A percentile compares a stretch with the other conserved stretches of the same genome.
These are phyloP conservation scores for Exaiptasia diaphana DNA, from an alignment of 64 coral and sea anemone species.

Conservation along the genomic window DNA sequence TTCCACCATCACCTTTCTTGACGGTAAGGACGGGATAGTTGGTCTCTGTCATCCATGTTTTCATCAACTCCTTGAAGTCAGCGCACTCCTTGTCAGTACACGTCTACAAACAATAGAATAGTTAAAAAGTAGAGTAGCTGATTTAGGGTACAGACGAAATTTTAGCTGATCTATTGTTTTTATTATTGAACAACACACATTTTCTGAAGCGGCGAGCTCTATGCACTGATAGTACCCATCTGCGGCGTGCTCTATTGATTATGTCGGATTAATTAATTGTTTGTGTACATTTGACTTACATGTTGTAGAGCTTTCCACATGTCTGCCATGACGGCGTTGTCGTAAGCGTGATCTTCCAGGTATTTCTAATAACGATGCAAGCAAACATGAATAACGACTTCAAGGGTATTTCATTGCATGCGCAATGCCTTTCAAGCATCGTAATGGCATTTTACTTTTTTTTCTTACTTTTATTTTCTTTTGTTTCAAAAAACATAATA, in stretches of 20 bases:
- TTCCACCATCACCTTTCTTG: not conserved
- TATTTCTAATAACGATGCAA: slow-evolving; percentile 46
- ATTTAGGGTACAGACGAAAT: too few relatives aligned
- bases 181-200: too few relatives aligned
- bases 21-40: slow-evolving; percentile 55
- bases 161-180: too few relatives aligned
- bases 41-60: slow-evolving; percentile 18
- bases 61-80: slow-evolving; percentile 3
- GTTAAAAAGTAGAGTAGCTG: too few relatives aligned
- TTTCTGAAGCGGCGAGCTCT: too few relatives aligned
- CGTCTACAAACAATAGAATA: not conserved
- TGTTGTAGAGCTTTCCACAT: slow-evolving; percentile 62
- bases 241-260: too few relatives aligned
- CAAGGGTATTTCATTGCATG: not conserved
- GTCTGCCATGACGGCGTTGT: slow-evolving; percentile 61
- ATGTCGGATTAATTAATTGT: not conserved
- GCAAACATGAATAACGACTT: not conserved
- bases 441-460: not conserved
- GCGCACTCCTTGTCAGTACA: not conserved
- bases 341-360: slow-evolving; percentile 41
- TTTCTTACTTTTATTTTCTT: not conserved
- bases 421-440: not conserved
- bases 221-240: too few relatives aligned
- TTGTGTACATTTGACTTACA: slow-evolving; percentile 14
- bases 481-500: too few relatives aligned